Conservation (phyloP, 1,140 invertebrate genomes). For the Cecropterus lyciades region DNA sequence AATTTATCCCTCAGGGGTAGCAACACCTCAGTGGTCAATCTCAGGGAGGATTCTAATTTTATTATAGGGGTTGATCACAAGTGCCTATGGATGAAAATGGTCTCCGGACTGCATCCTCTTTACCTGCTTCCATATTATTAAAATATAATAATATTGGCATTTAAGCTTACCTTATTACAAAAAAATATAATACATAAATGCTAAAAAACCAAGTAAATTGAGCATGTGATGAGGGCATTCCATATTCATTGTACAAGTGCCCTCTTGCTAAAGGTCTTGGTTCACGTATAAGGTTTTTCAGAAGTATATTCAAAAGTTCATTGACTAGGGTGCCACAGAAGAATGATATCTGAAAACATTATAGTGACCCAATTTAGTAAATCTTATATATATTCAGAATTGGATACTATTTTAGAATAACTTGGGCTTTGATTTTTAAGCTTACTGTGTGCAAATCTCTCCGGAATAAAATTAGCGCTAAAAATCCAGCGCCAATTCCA, state of each 20-base stretch:
- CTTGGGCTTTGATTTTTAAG: conserved; percentile 41
- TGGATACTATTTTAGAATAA: too few relatives aligned
- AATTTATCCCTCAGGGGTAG: too few relatives aligned
- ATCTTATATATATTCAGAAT: too few relatives aligned
- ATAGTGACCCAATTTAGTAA: conserved; percentile 30
- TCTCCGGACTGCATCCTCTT: too few relatives aligned
- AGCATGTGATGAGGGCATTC: conserved; percentile 97
- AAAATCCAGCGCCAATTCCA: conserved; percentile 92
- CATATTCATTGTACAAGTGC: conserved; percentile 93
- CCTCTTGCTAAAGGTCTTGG: conserved; percentile 89
- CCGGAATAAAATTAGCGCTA: conserved; percentile 94
- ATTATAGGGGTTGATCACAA: too few relatives aligned
- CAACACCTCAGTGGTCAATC: too few relatives aligned
- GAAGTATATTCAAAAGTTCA: conserved; percentile 91
- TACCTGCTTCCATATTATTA: too few relatives aligned
- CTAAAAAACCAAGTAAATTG: conserved; percentile 98
- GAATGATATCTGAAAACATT: conserved; percentile 91
- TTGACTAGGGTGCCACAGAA: conserved; percentile 92
- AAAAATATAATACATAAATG: conserved; percentile 93
- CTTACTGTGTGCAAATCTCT: conserved; percentile 96
- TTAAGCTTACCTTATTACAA: conserved; percentile 91
- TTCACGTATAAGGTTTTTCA: conserved; percentile 94
- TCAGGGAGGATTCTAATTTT: too few relatives aligned
- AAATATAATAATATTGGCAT: background rate
- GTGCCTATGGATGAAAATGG: too few relatives aligned